Conservation (phyloP, 2,888 invertebrate genomes). For the Criorhina ranunculi region DNA sequence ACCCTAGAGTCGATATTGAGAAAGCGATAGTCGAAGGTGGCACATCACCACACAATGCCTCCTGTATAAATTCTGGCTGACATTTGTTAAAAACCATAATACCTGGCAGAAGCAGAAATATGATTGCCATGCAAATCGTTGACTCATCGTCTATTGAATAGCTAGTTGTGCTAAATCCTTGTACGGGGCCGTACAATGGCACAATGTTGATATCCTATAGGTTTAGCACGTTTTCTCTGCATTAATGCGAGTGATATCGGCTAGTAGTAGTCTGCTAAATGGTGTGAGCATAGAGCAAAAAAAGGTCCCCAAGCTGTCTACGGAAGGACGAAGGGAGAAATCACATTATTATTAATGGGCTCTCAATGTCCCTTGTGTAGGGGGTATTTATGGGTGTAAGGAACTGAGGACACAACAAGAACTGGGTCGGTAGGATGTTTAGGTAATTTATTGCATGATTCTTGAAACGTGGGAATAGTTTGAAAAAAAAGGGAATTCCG, state of each 20-base stretch:
- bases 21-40: slow-evolving; percentile 1
- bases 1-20: background rate
- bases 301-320: slow-evolving; percentile 36
- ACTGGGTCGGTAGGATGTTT: slow-evolving; percentile 18
- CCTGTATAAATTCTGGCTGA: slow-evolving; percentile 12
- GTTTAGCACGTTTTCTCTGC: slow-evolving; percentile 35
- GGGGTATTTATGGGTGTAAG: slow-evolving; percentile 40
- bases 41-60: slow-evolving; percentile 7
- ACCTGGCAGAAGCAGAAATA: slow-evolving; percentile 60
- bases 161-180: slow-evolving; percentile 46
- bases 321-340: slow-evolving; percentile 34
- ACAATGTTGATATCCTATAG: slow-evolving; percentile 33
- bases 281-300: slow-evolving; percentile 17
- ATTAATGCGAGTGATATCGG: slow-evolving; percentile 37
- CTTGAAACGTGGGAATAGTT: slow-evolving; percentile 7
- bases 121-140: slow-evolving; percentile 64
- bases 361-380: slow-evolving; percentile 40
- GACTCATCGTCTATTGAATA: slow-evolving; percentile 52
- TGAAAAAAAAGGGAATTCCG: background rate
- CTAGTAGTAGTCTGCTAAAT: slow-evolving; percentile 18
- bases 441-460: slow-evolving; percentile 39
- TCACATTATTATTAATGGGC: slow-evolving; percentile 59
- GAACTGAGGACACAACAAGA: slow-evolving; percentile 19
- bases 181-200: slow-evolving; percentile 21
- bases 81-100: slow-evolving; percentile 50